These are phyloP conservation scores for Dolichomitus sp. DNA, from an alignment of 2,888 invertebrate genomes.

Conservation along the genomic window DNA sequence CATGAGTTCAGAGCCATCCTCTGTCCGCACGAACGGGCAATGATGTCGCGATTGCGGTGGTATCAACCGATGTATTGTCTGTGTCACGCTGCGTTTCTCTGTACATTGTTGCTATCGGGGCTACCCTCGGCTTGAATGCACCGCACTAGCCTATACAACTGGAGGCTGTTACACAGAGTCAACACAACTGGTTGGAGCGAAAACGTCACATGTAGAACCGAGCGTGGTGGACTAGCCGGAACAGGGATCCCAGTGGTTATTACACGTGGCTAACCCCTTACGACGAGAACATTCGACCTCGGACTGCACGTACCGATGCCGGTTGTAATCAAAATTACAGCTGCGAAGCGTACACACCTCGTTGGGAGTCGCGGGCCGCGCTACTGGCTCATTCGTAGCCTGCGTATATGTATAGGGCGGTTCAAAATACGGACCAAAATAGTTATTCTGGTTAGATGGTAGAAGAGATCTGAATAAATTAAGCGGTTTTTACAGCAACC, in stretches of 20 bases:
- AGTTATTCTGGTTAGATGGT: not conserved
- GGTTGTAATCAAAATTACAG: constrained; percentile 76
- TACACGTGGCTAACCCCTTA: constrained; percentile 70
- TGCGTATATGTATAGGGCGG: not conserved
- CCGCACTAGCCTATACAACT: constrained; percentile 9
- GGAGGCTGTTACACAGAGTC: constrained; percentile 32
- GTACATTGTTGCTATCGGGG: constrained; percentile 47
- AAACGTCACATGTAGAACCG: constrained; percentile 26
- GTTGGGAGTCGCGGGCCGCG: constrained; percentile 8
- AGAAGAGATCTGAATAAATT: not conserved
- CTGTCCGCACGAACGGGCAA: constrained; percentile 46
- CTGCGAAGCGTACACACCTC: constrained; percentile 38
- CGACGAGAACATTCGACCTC: constrained; percentile 62
- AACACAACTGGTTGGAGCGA: constrained; percentile 13
- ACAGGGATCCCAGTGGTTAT: constrained; percentile 75
- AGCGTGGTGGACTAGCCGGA: constrained; percentile 70
- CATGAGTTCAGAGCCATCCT: not conserved
- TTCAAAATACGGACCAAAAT: not conserved
- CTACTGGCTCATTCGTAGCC: not conserved
- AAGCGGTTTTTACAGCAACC: not conserved
- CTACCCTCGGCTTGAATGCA: constrained; percentile 30
- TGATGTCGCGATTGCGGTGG: constrained; percentile 68
- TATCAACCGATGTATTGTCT: constrained; percentile 71
- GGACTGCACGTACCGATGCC: constrained; percentile 64
- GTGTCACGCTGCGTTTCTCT: constrained; percentile 39